Base-by-base conservation (phyloP, 1,140 invertebrate genomes). In the Penaeus japonicus region DNA sequence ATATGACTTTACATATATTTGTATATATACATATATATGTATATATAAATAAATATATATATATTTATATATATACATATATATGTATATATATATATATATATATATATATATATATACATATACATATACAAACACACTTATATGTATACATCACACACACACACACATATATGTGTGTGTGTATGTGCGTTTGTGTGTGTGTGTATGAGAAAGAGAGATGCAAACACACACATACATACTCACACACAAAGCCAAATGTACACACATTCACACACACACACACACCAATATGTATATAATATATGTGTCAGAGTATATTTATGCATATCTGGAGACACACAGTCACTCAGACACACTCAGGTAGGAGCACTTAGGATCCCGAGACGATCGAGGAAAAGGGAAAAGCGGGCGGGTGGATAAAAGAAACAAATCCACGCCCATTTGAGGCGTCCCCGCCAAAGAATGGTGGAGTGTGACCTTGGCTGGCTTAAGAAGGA, bases 31-130 rank as follows among this genome's bases (percentile, higher is more conserved):
- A 59, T 59, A 59, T 59, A 59, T 59, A 59, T 59, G n/a, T 59
- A 59, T 59, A 59, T 59, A 59, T 59, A 59, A 20, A 65, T 65
- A 65, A n/a, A 65, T 65, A 65, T 65, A 65, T 65, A 65, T 65
- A 65, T 65, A 65, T 65, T n/a, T 65, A 65, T 65, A 65, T 65
- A 65, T 65, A 65, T 65, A 65, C 27, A 65, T 65, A 65, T 65
- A 65, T 65, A 65, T 65, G 27, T 65, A 65, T 65, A 65, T 65
- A 65, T 17, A 65, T 17, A 65, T 17, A 65, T 17, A 65, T 65
- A 65, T 65, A 65, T 65, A 65, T 65, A 65, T 65, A 65, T 65
- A 65, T 65, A 15, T 65, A 65, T 65, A 65, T 65, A 65, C 27
- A 65, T 65, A 65, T 65, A 65, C 27, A 65, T 65, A 65, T 65